Evolutionary conservation across 2,888 invertebrate species (phyloP).

Genomic region (Cheilosia impressa): DNA sequence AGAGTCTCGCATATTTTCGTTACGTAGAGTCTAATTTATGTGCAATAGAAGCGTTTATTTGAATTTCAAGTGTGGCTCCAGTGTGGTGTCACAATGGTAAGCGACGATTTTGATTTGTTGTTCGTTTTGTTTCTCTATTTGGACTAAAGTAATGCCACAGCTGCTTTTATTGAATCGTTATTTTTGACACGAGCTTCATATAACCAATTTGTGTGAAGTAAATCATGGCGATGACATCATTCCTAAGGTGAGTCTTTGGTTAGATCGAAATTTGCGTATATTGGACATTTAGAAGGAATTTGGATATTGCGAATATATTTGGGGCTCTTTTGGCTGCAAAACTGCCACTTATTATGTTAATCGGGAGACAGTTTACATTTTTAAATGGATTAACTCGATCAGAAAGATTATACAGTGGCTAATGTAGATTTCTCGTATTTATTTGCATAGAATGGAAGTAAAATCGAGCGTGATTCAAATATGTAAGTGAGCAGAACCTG

Average conservation of each 20-base stretch:
- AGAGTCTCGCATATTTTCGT: slow-evolving; percentile 55
- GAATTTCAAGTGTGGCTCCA: slow-evolving; percentile 53
- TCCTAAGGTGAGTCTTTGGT: no score
- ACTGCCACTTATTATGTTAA: not conserved
- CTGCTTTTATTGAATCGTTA: slow-evolving; percentile 7
- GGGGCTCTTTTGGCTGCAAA: no score
- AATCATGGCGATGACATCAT: no score
- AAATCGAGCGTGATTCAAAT: slow-evolving; percentile 1
- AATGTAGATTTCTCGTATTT: not conserved
- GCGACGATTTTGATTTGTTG: slow-evolving; percentile 15
- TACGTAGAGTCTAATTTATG: slow-evolving; percentile 66
- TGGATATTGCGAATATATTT: no score
- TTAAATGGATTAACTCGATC: slow-evolving; percentile 22
- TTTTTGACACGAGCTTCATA: not conserved
- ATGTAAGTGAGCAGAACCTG: not conserved
- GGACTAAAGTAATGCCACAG: slow-evolving; percentile 19
- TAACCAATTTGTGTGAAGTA: no score
- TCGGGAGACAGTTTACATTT: slow-evolving; percentile 27
- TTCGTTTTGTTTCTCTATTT: slow-evolving; percentile 28
- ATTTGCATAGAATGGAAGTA: no score
- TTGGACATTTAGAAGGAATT: no score
- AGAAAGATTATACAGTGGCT: not conserved
- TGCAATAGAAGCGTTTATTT: slow-evolving; percentile 56
- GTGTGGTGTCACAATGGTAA: slow-evolving; percentile 35
- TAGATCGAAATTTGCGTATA: no score